phyloP scores from a whole-genome alignment of 92 coral and sea anemone species.

The Pocillopora meandrina region DNA sequence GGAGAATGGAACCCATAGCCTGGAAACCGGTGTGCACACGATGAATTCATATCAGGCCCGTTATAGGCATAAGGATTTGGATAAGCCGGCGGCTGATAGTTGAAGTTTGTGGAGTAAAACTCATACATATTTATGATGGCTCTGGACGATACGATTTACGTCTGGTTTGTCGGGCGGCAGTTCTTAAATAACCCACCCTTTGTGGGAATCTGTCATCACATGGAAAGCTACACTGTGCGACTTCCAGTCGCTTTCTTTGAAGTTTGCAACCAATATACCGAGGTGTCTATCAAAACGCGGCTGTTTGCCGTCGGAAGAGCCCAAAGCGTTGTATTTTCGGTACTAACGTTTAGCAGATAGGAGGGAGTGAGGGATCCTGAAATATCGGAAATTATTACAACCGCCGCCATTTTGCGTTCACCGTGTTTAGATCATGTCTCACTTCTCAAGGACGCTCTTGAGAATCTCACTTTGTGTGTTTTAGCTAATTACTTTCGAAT shows the following conservation, averaged over 20 bases:
- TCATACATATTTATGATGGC: conserved; percentile 67
- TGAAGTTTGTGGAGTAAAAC: conserved; percentile 68
- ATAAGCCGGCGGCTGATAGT: conserved; percentile 46
- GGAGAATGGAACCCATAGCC: conserved; percentile 13
- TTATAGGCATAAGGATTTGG: conserved; percentile 37
- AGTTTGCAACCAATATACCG: conserved; percentile 43
- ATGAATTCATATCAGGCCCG: conserved; percentile 24
- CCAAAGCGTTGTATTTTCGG: conserved; percentile 26
- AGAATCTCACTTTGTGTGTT: conserved; percentile 36
- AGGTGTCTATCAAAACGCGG: conserved; percentile 62
- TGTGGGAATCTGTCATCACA: conserved; percentile 54
- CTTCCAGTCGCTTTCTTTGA: conserved; percentile 67
- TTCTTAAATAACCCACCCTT: conserved; percentile 63
- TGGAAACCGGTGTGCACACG: conserved; percentile 18
- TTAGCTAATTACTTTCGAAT: conserved; percentile 38
- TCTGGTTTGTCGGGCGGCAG: conserved; percentile 48
- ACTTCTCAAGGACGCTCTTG: conserved; percentile 27
- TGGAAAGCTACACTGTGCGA: conserved; percentile 42
- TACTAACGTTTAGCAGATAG: conserved; percentile 46
- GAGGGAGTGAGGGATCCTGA: conserved; percentile 30
- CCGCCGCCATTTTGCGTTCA: conserved; percentile 38
- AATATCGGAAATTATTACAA: conserved; percentile 25
- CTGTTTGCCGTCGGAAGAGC: conserved; percentile 39
- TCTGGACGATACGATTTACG: conserved; percentile 8
- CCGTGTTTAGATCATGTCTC: background rate